Evolutionary conservation across 2,888 invertebrate species (phyloP).

Genomic region (Abrostola tripartita): DNA sequence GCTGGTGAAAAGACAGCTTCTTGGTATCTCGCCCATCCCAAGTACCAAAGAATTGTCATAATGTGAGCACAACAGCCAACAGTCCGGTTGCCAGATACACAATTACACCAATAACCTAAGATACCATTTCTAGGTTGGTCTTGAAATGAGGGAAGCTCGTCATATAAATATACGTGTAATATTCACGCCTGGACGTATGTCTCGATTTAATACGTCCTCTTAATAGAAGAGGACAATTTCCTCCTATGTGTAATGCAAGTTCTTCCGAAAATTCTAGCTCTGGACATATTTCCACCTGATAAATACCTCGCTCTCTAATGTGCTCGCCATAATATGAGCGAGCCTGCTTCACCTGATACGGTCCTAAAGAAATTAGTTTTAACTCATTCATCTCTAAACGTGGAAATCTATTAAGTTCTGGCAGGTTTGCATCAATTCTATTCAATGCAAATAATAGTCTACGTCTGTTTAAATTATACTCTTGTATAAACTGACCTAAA

Average conservation of each 20-base stretch:
- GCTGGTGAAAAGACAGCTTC: not conserved
- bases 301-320: too few relatives aligned
- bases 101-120: conserved; percentile 8
- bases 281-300: too few relatives aligned
- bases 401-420: not conserved
- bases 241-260: too few relatives aligned
- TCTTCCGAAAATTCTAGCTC: too few relatives aligned
- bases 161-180: conserved; percentile 4
- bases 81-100: conserved; percentile 5
- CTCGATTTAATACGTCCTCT: too few relatives aligned
- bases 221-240: too few relatives aligned
- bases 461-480: not conserved
- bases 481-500: not conserved
- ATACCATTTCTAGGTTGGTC: not conserved
- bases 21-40: conserved; percentile 5
- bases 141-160: not conserved
- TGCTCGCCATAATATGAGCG: too few relatives aligned
- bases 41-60: conserved; percentile 4
- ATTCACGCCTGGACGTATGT: conserved; percentile 1
- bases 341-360: too few relatives aligned
- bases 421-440: not conserved
- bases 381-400: not conserved
- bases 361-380: too few relatives aligned
- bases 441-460: not conserved
- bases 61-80: conserved; percentile 7